A percentile compares a stretch with the other conserved stretches of the same genome.
Evolutionary conservation across 2,888 invertebrate species (phyloP).

Genomic region (Volucella zonaria): DNA sequence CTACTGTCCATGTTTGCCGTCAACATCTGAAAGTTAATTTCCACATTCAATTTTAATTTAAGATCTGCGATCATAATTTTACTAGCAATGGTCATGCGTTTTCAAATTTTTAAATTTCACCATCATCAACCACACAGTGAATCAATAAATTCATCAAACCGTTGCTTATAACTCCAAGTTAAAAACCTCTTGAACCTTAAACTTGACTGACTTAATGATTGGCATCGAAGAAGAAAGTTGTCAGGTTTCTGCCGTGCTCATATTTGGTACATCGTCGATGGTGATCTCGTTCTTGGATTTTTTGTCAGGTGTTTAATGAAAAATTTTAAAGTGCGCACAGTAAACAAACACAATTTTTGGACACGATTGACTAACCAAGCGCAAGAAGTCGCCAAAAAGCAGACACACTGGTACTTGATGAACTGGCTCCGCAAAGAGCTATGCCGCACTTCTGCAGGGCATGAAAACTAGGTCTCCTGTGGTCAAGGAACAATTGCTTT

Average conservation of each 20-base stretch:
- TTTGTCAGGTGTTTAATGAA: slow-evolving; percentile 16
- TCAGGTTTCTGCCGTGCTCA: slow-evolving; percentile 26
- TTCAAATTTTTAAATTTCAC: not conserved
- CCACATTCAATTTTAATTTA: too few species aligned
- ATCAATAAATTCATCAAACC: slow-evolving; percentile 27
- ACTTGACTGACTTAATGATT: slow-evolving; percentile 49
- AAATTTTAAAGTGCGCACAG: slow-evolving; percentile 21
- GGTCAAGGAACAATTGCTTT: slow-evolving; percentile 24
- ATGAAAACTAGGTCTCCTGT: slow-evolving; percentile 48
- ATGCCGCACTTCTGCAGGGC: slow-evolving; percentile 34
- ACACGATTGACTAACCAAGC: slow-evolving; percentile 11
- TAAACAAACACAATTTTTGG: slow-evolving; percentile 14
- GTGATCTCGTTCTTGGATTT: slow-evolving; percentile 12
- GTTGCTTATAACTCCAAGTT: slow-evolving; percentile 4
- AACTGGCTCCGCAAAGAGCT: slow-evolving; percentile 34
- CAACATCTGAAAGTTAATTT: too few species aligned
- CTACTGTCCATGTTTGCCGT: too few species aligned
- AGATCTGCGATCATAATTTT: not conserved
- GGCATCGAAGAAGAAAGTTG: slow-evolving; percentile 51
- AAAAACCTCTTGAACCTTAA: slow-evolving; percentile 56
- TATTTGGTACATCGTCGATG: slow-evolving; percentile 37
- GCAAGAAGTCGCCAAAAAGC: not conserved
- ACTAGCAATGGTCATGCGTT: not conserved
- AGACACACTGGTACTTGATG: slow-evolving; percentile 20
- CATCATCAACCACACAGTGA: not conserved